Evolutionary conservation across 2,113 vertebrate genomes (phyloP).

Genomic region (Butorides virescens): DNA sequence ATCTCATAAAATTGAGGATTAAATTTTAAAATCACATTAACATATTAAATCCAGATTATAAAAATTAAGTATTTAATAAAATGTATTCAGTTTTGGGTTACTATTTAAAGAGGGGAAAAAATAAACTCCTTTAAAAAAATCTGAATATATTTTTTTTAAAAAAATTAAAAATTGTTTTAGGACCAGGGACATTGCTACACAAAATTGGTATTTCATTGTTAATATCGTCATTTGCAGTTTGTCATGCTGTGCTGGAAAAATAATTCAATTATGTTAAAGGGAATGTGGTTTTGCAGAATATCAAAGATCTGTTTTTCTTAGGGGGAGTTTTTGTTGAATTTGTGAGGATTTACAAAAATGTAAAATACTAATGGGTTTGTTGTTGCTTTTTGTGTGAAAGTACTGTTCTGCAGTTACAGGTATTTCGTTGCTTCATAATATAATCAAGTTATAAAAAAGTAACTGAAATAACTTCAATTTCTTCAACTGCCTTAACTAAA

Average conservation of each 20-base stretch:
- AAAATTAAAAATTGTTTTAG: background rate
- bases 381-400: background rate
- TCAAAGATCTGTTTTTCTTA: background rate
- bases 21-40: background rate
- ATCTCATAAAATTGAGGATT: background rate
- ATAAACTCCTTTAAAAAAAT: background rate
- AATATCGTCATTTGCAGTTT: background rate
- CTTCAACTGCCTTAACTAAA: background rate
- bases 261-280: background rate
- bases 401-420: background rate
- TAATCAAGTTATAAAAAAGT: background rate
- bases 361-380: background rate
- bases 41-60: background rate
- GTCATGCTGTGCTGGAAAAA: background rate
- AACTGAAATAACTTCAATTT: background rate
- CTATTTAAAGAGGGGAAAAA: background rate
- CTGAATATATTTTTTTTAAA: background rate
- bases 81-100: background rate
- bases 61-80: background rate
- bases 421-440: background rate
- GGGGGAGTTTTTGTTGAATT: background rate
- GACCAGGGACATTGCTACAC: background rate
- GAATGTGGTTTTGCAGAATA: background rate
- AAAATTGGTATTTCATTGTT: background rate
- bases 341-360: background rate